Evolutionary conservation across 53 echinoderm and acorn worm species (phyloP), one percentile per base, ranked within the genome.

Genomic region (Astropecten irregularis): DNA sequence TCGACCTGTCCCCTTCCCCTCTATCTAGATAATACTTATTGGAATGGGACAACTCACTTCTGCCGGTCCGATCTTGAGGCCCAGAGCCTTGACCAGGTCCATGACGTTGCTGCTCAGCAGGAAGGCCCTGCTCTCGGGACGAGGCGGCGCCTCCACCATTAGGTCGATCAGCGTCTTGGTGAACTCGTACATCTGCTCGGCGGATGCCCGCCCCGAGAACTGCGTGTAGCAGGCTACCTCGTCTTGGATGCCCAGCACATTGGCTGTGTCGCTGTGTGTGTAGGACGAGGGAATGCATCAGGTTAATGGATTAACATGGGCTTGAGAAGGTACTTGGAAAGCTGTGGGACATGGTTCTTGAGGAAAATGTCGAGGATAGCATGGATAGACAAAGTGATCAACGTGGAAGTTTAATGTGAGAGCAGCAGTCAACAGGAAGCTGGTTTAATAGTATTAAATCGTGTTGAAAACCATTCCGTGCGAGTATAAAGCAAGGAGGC

Each of bases 191-290:
- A 86, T 53, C 66, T 87, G 83, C 13, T 72, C 55, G 1, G 87
- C 73, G 4, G 64, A 51, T 29, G 73, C 23, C n/a, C 76, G 76
- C 1, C 93, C 93, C 0, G 93, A 90, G 53, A 86, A 76, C 87
- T 92, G 93, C 35, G 87, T 85, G 49, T 92, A 92, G 86, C 90
- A 90, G 61, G 86, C 93, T 9, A 77, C 31, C 37, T 90, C 83
- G 19, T 92, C 90, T 13, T 58, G 27, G 26, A 83, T 62, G 11
- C 50, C 89, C 21, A 90, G 39, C 31, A 76, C 25, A 33, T 27
- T 37, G 8, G 86, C 89, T 18, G 87, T 83, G 34, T 92, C 93
- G 26, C 93, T 92, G 55, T n/a, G n/a, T n/a, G n/a, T n/a, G n/a
- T n/a, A n/a, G n/a, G n/a, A 65, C 0, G 37, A 32, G 6, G 62